A percentile compares a stretch with the other conserved stretches of the same genome.
phyloP scores from a whole-genome alignment of 2,888 invertebrate genomes.

The Sepioteuthis lessoniana region DNA sequence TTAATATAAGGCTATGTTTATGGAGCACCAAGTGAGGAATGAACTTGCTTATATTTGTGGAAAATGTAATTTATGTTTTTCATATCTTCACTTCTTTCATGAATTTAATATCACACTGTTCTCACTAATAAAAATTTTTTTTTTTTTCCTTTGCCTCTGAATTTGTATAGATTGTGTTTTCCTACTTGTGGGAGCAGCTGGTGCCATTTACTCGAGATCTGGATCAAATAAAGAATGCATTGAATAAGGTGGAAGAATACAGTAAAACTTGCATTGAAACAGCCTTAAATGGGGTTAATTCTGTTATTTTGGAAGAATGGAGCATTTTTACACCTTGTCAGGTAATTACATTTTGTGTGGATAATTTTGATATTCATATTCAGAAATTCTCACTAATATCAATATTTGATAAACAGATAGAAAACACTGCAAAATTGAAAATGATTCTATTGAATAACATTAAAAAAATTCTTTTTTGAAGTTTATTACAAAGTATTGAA shows the following conservation, averaged over 20 bases:
- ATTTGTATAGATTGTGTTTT: constrained; percentile 75
- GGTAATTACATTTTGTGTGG: constrained; percentile 73
- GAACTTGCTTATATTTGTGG: too few species aligned
- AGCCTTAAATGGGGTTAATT: constrained; percentile 86
- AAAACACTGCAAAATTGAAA: too few species aligned
- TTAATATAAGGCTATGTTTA: too few species aligned
- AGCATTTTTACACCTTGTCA: constrained; percentile 88
- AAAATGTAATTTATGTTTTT: not conserved
- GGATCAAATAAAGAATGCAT: constrained; percentile 84
- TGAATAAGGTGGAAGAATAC: constrained; percentile 86
- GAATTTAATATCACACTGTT: not conserved
- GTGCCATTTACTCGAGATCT: constrained; percentile 92
- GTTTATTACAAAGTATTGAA: too few species aligned
- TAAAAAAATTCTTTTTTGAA: too few species aligned
- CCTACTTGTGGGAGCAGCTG: constrained; percentile 76
- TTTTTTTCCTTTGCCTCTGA: not conserved
- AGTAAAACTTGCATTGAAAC: constrained; percentile 90
- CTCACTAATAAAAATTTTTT: not conserved
- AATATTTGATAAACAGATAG: not conserved
- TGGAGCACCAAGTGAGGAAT: too few species aligned
- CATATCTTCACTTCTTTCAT: not conserved
- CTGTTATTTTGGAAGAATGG: constrained; percentile 89
- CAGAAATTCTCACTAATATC: not conserved
- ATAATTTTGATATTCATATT: not conserved
- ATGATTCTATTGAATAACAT: too few species aligned